Evolutionary conservation across 2,888 invertebrate genomes (phyloP).

Genomic region (Trissolcus brochymenae): DNA sequence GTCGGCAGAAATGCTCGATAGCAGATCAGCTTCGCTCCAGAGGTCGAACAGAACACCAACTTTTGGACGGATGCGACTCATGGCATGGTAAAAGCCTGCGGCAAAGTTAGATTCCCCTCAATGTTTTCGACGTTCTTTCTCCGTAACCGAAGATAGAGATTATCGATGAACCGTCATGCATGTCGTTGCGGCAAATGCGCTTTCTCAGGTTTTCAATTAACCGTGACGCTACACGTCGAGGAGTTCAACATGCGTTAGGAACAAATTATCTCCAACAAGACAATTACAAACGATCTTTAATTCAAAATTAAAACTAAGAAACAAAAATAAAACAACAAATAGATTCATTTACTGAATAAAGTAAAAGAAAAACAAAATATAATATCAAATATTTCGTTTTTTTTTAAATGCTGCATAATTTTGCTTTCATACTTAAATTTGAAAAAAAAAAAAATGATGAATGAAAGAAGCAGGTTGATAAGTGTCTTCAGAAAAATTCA

Average conservation of each 20-base stretch:
- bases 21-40: conserved; percentile 61
- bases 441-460: too few species aligned
- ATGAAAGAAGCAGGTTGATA: too few species aligned
- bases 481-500: too few species aligned
- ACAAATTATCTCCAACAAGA: conserved; percentile 42
- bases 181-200: conserved; percentile 53
- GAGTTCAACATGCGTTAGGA: conserved; percentile 44
- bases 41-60: conserved; percentile 57
- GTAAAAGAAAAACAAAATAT: too few species aligned
- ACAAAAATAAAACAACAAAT: too few species aligned
- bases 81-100: conserved; percentile 51
- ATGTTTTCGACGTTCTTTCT: conserved; percentile 57
- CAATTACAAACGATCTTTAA: conserved; percentile 2
- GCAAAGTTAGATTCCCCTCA: conserved; percentile 48
- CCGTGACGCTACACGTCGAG: conserved; percentile 30
- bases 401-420: too few species aligned
- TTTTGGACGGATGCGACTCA: conserved; percentile 52
- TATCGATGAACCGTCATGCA: conserved; percentile 58
- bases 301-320: background rate
- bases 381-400: too few species aligned
- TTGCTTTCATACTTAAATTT: background rate
- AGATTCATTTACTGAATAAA: too few species aligned
- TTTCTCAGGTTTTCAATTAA: conserved; percentile 54
- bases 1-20: conserved; percentile 64
- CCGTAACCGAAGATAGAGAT: conserved; percentile 51